Base-by-base conservation (phyloP, 2,797 vertebrate species). In the Mus caroli region DNA sequence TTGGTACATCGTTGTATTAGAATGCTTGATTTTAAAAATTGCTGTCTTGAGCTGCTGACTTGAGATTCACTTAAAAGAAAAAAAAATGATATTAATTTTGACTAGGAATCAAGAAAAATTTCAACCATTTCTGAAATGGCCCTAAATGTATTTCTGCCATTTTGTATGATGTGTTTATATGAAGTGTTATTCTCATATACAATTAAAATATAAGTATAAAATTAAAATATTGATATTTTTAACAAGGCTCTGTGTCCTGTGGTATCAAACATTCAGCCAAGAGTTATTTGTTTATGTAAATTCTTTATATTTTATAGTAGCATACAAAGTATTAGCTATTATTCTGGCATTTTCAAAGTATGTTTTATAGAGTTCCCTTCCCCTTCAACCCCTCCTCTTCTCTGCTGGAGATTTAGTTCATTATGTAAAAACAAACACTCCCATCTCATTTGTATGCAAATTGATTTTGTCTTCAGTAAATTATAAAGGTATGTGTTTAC, bases 71-170 rank as follows among this genome's bases (percentile, higher is more conserved):
- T 62, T 50, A 52, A 52, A 52, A 78, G 43, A 77, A 77, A 54
- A 77, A 77, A 54, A 77, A 50, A 31, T 46, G 43, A 77, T 50
- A 88, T 75, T 19, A 77, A n/a, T 90, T 90, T 90, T 90, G 75
- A 43, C 43, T 1, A 19, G 58, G 31, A 60, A 37, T 64, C 50
- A 64, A 43, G 22, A 52, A 90, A 46, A 37, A 37, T 52, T 28
- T 64, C 34, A 64, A 37, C 43, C n/a, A 22, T 90, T 52, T 64
- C 46, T 90, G 75, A 90, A 78, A 37, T 64, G 56, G 28, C 40
- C 31, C 31, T 88, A 62, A 31, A 46, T 3, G 3, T 46, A 22
- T 43, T 60, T 89, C 56, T 77, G 56, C 40, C 54, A 62, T 50
- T 76, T 78, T n/a, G 37, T 76, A 60, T 17, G 3, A 24, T 60